Conservation (phyloP, 2,797 vertebrate genomes). For the Rhodeus uyekii region DNA sequence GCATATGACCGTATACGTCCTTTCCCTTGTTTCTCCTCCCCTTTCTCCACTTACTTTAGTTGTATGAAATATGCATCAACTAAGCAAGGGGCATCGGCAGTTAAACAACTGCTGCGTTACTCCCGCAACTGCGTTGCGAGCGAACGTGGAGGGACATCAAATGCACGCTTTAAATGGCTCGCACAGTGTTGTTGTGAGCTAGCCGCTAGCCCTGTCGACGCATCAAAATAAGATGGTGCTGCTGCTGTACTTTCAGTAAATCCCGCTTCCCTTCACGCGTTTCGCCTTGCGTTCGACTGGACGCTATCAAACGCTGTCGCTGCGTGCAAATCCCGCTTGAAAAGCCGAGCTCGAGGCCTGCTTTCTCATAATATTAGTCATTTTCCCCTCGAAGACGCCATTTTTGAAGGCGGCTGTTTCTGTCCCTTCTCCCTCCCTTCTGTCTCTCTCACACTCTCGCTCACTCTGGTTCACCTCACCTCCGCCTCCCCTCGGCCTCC, state of each 20-base stretch:
- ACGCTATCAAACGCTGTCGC: neutral
- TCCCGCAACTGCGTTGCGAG: neutral
- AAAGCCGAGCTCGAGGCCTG: slow-evolving; percentile 71
- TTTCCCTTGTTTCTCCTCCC: slow-evolving; percentile 73
- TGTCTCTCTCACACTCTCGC: slow-evolving; percentile 45
- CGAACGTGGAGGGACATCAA: slow-evolving; percentile 60
- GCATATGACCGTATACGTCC: slow-evolving; percentile 80
- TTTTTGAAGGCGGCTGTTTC: slow-evolving; percentile 82
- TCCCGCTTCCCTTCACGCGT: slow-evolving; percentile 43
- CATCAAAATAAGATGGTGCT: slow-evolving; percentile 78
- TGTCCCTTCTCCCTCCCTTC: slow-evolving; percentile 72
- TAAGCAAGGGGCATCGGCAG: slow-evolving; percentile 61
- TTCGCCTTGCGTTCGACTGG: slow-evolving; percentile 44
- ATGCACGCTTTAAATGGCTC: slow-evolving; percentile 11
- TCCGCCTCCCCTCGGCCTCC: slow-evolving; percentile 36
- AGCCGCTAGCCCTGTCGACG: slow-evolving; percentile 70
- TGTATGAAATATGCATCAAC: slow-evolving; percentile 63
- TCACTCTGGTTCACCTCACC: slow-evolving; percentile 46
- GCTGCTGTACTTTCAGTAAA: slow-evolving; percentile 52
- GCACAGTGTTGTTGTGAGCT: slow-evolving; percentile 58
- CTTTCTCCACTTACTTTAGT: slow-evolving; percentile 66
- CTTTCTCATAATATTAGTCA: slow-evolving; percentile 77
- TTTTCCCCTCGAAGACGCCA: slow-evolving; percentile 84
- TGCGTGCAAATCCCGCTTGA: slow-evolving; percentile 43
- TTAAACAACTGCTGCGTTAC: slow-evolving; percentile 44